Conservation (phyloP, 2,888 invertebrate species). For the Mesorhabditis sp. region DNA sequence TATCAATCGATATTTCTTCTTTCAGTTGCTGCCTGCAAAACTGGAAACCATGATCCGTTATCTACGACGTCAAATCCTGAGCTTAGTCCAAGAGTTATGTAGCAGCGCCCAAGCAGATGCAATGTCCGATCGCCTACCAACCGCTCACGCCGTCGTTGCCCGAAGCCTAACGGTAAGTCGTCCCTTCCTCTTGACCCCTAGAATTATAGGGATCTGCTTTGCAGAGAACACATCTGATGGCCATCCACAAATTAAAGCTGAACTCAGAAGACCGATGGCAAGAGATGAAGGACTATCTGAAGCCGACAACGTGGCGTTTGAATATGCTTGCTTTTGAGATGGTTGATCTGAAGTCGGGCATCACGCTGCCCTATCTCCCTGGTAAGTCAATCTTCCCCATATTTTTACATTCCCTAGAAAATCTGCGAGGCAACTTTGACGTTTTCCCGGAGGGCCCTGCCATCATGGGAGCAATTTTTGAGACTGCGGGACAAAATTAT, state of each 20-base stretch:
- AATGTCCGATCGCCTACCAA: background rate
- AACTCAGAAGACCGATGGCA: background rate
- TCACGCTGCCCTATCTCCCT: background rate
- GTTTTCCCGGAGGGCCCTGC: background rate
- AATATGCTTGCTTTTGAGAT: background rate
- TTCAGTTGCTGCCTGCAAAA: background rate
- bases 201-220: background rate
- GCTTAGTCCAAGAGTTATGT: constrained; percentile 4
- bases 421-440: background rate
- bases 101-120: constrained; percentile 5
- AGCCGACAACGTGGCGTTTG: background rate
- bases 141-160: constrained; percentile 1
- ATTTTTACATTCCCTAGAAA: background rate
- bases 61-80: constrained; percentile 4
- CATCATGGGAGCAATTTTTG: background rate
- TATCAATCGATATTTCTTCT: background rate
- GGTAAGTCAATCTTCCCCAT: background rate
- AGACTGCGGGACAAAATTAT: background rate
- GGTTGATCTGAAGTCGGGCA: background rate
- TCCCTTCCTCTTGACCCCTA: background rate
- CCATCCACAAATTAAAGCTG: background rate
- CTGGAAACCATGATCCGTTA: background rate
- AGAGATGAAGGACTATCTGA: background rate
- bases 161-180: background rate
- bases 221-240: constrained; percentile 2